Base-by-base conservation (phyloP, 2,113 vertebrate species). In the Sinocyclocheilus rhinocerous region DNA sequence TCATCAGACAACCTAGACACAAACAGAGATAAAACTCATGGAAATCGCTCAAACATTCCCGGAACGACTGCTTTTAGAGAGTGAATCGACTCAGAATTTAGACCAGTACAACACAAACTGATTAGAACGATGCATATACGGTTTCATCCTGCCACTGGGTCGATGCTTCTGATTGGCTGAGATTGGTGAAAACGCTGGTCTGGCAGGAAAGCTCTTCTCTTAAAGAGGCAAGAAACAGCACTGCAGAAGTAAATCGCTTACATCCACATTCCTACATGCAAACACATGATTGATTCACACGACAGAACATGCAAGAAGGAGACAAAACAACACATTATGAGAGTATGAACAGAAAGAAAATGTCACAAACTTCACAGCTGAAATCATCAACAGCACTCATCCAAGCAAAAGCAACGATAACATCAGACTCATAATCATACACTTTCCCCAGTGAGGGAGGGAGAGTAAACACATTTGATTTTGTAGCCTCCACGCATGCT, bases 381-480 rank as follows among this genome's bases (percentile, higher is more conserved):
- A 81, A 81, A 24, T 81, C 79, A 81, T 81, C 79, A 42, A 26
- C 39, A 16, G 61, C 79, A 67, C n/a, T 67, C 79, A 67, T 50
- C 79, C 61, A 48, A 77, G 73, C 73, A 29, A 57, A 86, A 22
- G 57, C 75, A 76, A 26, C n/a, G 10, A 86, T 36, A 52, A 52
- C 55, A 50, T 57, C 76, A 48, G 72, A 63, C 76, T 65, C 36
- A 45, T 42, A 42, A 83, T 50, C 61, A 83, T 9, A 78, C n/a
- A 39, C 33, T 77, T 87, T 12, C 45, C 24, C 39, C 50, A 50
- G 26, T 70, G 81, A 83, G 50, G 63, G 72, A 59, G 39, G 65
- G 70, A 61, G 36, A 50, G 79, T 65, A 55, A 61, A 87, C 20
- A 48, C 65, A n/a, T 84, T 84, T 33, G 29, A 33, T 33, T 33